Evolutionary conservation across 1,140 invertebrate genomes (phyloP).

Genomic region (Telenomus remus): DNA sequence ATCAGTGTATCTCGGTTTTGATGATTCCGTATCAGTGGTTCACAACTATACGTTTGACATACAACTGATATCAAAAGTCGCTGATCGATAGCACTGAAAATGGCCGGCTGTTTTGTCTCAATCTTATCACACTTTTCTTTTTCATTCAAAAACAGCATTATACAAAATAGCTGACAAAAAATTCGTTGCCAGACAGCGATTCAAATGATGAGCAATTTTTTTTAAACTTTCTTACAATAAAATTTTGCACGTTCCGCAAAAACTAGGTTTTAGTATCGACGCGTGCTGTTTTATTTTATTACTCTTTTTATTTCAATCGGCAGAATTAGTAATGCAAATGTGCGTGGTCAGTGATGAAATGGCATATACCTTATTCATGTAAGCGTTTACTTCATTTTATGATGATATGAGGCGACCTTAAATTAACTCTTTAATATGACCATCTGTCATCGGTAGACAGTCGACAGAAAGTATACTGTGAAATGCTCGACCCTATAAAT

Average conservation of each 20-base stretch:
- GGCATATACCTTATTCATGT: slow-evolving; percentile 29
- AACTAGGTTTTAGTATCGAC: too few relatives aligned
- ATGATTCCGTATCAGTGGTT: slow-evolving; percentile 24
- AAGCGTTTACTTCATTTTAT: slow-evolving; percentile 9
- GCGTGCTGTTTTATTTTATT: neutral
- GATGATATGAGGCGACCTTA: slow-evolving; percentile 9
- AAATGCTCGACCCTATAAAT: too few relatives aligned
- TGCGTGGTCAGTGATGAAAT: slow-evolving; percentile 29
- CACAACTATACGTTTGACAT: slow-evolving; percentile 16
- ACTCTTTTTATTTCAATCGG: slow-evolving; percentile 25
- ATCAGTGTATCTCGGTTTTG: slow-evolving; percentile 7
- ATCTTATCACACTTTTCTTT: too few relatives aligned
- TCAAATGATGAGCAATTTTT: too few relatives aligned
- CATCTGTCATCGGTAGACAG: too few relatives aligned
- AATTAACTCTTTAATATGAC: slow-evolving; percentile 3
- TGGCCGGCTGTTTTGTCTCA: neutral
- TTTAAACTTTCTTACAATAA: too few relatives aligned
- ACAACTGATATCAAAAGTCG: slow-evolving; percentile 1
- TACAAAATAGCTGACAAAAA: too few relatives aligned
- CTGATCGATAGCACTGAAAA: slow-evolving; percentile 9
- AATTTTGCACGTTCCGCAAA: too few relatives aligned
- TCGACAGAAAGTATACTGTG: too few relatives aligned
- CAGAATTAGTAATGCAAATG: slow-evolving; percentile 42
- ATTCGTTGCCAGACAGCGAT: too few relatives aligned
- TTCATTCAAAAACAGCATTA: too few relatives aligned